phyloP scores from a whole-genome alignment of 1,140 invertebrate species.

The Trichonephila inaurata region DNA sequence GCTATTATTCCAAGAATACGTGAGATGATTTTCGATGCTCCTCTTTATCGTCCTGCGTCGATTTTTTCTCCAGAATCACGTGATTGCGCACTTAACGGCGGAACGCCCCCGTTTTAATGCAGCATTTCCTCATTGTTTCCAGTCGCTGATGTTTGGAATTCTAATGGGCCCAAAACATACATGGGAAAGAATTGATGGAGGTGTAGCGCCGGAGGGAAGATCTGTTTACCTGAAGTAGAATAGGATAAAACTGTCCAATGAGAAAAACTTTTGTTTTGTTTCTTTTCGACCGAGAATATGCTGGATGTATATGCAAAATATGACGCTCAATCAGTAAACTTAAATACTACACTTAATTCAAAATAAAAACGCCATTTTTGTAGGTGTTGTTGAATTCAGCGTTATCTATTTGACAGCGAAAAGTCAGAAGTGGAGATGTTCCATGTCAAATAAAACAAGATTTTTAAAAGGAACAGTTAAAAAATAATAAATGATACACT shows the following conservation, averaged over 20 bases:
- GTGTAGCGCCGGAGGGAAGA: background rate
- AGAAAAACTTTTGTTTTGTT: background rate
- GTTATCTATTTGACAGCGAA: too few species aligned
- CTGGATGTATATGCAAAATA: too few species aligned
- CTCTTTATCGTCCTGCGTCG: background rate
- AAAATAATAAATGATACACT: too few species aligned
- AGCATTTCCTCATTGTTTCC: constrained; percentile 2
- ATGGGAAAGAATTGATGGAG: background rate
- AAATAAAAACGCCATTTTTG: too few species aligned
- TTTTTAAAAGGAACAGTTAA: too few species aligned
- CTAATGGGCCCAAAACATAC: background rate
- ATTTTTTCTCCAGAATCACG: background rate
- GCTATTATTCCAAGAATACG: background rate
- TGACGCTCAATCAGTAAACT: too few species aligned
- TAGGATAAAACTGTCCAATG: background rate
- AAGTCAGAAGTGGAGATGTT: too few species aligned
- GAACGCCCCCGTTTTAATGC: constrained; percentile 11
- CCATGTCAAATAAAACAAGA: too few species aligned
- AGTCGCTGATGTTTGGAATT: background rate
- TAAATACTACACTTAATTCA: too few species aligned
- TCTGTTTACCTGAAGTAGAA: background rate
- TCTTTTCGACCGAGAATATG: too few species aligned
- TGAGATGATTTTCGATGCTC: background rate
- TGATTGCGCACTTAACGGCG: background rate
- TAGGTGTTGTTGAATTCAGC: too few species aligned